A percentile compares a stretch with the other conserved stretches of the same genome.
These are phyloP conservation scores for Syrphus vitripennis DNA, from an alignment of 2,888 invertebrate genomes.

Conservation along the genomic window DNA sequence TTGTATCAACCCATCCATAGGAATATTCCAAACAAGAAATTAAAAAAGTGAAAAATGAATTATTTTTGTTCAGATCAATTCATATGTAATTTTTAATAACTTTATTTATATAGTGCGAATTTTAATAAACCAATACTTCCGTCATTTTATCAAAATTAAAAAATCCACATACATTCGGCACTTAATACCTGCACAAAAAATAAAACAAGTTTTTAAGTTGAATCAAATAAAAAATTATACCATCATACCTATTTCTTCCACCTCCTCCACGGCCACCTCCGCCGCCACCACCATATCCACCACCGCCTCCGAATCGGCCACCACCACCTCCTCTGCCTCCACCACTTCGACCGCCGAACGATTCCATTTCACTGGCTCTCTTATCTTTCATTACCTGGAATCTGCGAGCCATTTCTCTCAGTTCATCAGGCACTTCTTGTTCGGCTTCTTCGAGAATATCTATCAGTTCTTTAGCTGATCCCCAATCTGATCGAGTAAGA, in stretches of 20 bases:
- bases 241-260: conserved; percentile 38
- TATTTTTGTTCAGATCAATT: not conserved
- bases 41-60: not conserved
- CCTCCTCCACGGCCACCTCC: conserved; percentile 33
- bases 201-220: not conserved
- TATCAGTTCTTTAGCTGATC: conserved; percentile 90
- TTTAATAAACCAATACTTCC: not conserved
- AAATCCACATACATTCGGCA: not conserved
- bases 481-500: conserved; percentile 91
- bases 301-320: conserved; percentile 30
- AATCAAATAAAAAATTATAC: not conserved
- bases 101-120: conserved; percentile 2
- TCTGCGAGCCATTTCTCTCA: conserved; percentile 89
- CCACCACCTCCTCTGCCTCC: conserved; percentile 58
- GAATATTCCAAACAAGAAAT: too few relatives aligned
- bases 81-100: not conserved
- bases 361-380: conserved; percentile 81
- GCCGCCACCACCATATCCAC: conserved; percentile 63
- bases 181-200: conserved; percentile 20
- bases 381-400: conserved; percentile 87
- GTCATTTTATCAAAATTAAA: not conserved
- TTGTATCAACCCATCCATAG: too few relatives aligned
- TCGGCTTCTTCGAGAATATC: conserved; percentile 92
- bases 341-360: conserved; percentile 75
- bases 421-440: conserved; percentile 90